Evolutionary conservation across 2,113 vertebrate species (phyloP).

Genomic region (Romanogobio albipinnatus): DNA sequence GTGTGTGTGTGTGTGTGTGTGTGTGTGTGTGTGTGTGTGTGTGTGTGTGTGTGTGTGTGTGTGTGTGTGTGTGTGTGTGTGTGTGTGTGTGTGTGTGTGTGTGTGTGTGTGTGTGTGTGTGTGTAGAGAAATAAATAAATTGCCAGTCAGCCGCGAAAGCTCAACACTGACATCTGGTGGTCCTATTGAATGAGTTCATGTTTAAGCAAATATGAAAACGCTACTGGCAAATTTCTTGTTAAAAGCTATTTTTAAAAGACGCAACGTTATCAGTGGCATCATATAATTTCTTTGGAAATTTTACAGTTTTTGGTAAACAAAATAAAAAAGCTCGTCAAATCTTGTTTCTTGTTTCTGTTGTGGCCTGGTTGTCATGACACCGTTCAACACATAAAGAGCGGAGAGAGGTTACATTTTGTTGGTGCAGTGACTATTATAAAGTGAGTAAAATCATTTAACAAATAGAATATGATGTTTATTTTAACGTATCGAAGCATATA

Average conservation of each 20-base stretch:
- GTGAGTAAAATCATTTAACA: constrained; percentile 9
- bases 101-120: not conserved
- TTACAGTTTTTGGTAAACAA: not conserved
- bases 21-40: not conserved
- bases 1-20: not conserved
- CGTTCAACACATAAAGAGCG: constrained; percentile 5
- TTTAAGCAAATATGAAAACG: not conserved
- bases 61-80: not conserved
- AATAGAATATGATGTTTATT: not conserved
- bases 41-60: not conserved
- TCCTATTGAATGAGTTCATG: no score
- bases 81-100: not conserved
- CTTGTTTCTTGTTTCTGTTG: not conserved
- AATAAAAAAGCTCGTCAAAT: not conserved
- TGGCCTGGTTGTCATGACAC: constrained; percentile 17
- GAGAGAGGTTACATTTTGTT: not conserved
- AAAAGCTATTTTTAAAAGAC: not conserved
- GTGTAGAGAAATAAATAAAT: not conserved
- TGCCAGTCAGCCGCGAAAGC: not conserved
- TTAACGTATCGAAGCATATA: not conserved
- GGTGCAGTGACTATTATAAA: constrained; percentile 1
- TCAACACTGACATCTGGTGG: constrained; percentile 22
- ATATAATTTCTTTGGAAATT: not conserved
- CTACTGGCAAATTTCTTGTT: not conserved
- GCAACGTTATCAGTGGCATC: no score